A percentile compares a stretch with the other conserved stretches of the same genome.
These are phyloP conservation scores for Atlantisia rogersi DNA, from an alignment of 2,113 vertebrate genomes.

Conservation along the genomic window DNA sequence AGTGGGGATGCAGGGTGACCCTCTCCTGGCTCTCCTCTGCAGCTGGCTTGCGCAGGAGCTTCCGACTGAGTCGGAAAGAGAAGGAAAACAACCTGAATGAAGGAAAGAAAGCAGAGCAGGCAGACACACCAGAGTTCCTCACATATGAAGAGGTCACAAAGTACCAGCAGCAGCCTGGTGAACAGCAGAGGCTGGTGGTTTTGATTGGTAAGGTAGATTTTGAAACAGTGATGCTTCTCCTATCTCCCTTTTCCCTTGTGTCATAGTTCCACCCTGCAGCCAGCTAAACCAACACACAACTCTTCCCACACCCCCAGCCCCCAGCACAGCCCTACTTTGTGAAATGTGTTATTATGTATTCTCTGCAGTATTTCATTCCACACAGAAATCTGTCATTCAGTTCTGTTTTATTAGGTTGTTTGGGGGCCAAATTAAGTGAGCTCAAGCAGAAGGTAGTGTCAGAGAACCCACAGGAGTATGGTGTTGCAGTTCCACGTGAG, in stretches of 20 bases:
- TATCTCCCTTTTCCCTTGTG: not conserved
- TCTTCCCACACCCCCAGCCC: no score
- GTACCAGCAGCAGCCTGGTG: conserved; percentile 83
- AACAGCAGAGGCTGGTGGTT: conserved; percentile 88
- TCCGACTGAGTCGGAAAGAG: conserved; percentile 85
- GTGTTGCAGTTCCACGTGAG: conserved; percentile 93
- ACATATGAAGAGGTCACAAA: conserved; percentile 91
- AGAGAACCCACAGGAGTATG: conserved; percentile 88
- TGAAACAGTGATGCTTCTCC: no score
- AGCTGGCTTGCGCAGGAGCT: conserved; percentile 91
- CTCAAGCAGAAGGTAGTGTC: conserved; percentile 93
- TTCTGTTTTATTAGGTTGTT: conserved; percentile 78
- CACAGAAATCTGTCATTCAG: not conserved
- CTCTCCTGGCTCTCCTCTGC: not conserved
- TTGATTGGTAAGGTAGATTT: conserved; percentile 83
- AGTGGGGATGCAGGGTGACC: not conserved
- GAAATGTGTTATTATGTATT: not conserved
- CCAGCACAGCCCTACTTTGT: not conserved
- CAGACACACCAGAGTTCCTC: conserved; percentile 74
- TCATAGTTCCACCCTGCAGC: no score
- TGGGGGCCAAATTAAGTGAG: conserved; percentile 88
- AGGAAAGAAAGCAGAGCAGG: conserved; percentile 57
- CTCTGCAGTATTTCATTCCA: not conserved
- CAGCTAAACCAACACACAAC: no score
- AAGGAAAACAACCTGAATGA: conserved; percentile 75